Evolutionary conservation across 2,113 vertebrate genomes (phyloP).

Genomic region (Casuarius casuarius): DNA sequence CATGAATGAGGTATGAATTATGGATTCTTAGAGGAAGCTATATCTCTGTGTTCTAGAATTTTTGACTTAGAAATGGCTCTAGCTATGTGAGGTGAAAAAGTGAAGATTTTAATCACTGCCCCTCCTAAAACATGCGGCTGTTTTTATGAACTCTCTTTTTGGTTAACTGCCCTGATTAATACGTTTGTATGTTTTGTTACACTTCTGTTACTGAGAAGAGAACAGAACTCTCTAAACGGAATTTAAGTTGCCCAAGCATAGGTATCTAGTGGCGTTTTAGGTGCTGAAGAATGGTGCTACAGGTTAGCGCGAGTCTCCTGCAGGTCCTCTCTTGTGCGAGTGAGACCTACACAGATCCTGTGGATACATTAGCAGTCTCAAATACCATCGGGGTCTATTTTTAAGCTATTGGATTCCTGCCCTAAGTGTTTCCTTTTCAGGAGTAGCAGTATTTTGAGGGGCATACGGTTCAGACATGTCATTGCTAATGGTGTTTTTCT

Average conservation of each 20-base stretch:
- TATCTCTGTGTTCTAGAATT: background rate
- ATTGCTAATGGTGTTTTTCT: background rate
- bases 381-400: background rate
- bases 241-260: background rate
- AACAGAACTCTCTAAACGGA: background rate
- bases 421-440: background rate
- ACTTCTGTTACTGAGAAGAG: background rate
- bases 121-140: background rate
- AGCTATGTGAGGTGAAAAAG: accelerated
- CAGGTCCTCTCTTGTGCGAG: background rate
- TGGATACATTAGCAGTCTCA: background rate
- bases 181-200: background rate
- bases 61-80: background rate
- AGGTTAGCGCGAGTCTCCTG: background rate
- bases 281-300: background rate
- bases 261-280: background rate
- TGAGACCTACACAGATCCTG: background rate
- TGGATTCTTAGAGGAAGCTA: background rate
- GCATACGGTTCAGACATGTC: background rate
- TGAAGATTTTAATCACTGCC: background rate
- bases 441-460: background rate
- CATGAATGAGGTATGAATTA: background rate
- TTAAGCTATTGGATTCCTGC: background rate
- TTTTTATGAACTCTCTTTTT: background rate
- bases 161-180: background rate